Percentiles rank a stretch among this genome's conserved stretches.
Evolutionary conservation across 2,797 vertebrate species (phyloP).

Genomic region (Poeciliopsis turneri): DNA sequence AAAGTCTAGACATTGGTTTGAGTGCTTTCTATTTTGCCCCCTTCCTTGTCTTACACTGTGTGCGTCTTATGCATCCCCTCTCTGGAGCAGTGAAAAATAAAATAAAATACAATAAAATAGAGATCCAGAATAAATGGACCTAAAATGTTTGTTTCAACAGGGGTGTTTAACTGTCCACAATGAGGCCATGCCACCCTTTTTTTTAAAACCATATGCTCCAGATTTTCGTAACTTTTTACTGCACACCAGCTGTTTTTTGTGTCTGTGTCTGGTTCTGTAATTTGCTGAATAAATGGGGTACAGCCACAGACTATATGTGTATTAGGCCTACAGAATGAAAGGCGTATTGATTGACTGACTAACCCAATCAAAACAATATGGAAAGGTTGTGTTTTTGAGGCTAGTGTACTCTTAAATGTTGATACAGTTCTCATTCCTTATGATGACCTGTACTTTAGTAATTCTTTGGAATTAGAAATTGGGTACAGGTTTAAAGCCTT

Average conservation of each 20-base stretch:
- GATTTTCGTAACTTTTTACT: conserved; percentile 52
- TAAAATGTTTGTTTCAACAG: conserved; percentile 34
- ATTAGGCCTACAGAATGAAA: conserved; percentile 40
- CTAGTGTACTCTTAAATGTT: conserved; percentile 4
- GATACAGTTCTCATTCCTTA: conserved; percentile 31
- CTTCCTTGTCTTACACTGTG: conserved; percentile 32
- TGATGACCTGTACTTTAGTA: conserved; percentile 32
- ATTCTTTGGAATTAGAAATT: conserved; percentile 55
- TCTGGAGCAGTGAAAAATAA: conserved; percentile 34
- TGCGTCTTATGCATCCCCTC: conserved; percentile 50
- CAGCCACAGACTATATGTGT: conserved; percentile 33
- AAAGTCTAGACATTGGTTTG: conserved; percentile 26
- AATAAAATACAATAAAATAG: background rate
- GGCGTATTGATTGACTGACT: conserved; percentile 32
- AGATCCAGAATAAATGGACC: background rate
- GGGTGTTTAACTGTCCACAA: conserved; percentile 49
- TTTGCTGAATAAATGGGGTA: conserved; percentile 59
- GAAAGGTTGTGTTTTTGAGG: conserved; percentile 27
- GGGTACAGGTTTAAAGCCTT: conserved; percentile 25
- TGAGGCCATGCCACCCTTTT: conserved; percentile 34
- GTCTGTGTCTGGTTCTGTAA: conserved; percentile 66
- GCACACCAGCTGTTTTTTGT: conserved; percentile 73
- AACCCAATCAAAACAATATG: conserved; percentile 23
- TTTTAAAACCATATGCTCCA: conserved; percentile 42
- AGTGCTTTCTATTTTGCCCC: background rate